phyloP scores from a whole-genome alignment of 2,113 vertebrate genomes.

The Promerops cafer region DNA sequence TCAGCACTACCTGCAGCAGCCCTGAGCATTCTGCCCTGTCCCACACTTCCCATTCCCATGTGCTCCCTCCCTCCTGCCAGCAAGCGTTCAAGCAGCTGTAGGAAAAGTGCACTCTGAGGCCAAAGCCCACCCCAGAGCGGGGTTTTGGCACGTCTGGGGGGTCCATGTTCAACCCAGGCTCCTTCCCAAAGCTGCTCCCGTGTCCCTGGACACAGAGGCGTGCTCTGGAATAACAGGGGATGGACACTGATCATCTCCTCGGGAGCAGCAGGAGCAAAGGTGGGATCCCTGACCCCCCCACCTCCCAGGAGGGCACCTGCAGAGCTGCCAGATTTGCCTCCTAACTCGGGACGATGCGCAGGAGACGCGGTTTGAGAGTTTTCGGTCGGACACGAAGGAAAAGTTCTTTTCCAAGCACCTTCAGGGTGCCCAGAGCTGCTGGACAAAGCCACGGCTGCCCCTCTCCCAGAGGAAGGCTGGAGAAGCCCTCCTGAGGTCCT shows the following conservation, averaged over 20 bases:
- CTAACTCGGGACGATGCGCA: fast-evolving
- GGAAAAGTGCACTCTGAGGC: not conserved
- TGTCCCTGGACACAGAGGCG: not conserved
- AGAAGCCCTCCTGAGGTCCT: not conserved
- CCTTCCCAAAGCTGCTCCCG: not conserved
- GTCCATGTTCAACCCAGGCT: not conserved
- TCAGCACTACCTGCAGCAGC: not conserved
- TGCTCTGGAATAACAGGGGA: not conserved
- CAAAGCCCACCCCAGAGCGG: not conserved
- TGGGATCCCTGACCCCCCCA: not conserved
- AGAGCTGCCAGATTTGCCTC: not conserved
- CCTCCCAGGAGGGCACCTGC: not conserved
- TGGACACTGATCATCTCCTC: fast-evolving
- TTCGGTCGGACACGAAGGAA: not conserved
- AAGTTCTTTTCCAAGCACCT: not conserved
- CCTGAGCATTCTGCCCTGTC: not conserved
- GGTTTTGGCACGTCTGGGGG: fast-evolving
- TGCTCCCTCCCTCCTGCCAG: not conserved
- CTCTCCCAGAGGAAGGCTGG: not conserved
- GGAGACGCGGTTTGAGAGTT: not conserved
- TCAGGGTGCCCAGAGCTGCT: not conserved
- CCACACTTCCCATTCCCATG: not conserved
- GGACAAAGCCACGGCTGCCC: not conserved
- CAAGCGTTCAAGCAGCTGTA: not conserved
- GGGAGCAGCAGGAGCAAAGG: not conserved